Evolutionary conservation across 53 echinoderm and acorn worm genomes (phyloP).

Genomic region (Zoroaster sp.): DNA sequence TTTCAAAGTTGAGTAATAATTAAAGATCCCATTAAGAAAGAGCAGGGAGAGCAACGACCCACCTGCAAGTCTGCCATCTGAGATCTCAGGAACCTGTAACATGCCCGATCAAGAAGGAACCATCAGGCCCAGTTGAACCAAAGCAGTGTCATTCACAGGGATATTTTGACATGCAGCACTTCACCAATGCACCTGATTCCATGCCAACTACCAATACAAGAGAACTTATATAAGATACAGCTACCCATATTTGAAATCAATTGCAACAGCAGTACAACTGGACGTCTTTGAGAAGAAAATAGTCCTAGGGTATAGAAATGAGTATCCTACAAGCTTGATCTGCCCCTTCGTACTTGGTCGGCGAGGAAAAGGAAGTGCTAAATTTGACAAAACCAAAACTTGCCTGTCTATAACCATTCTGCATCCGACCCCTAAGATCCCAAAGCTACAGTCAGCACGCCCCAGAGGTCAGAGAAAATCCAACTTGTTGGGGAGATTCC

Average conservation of each 20-base stretch:
- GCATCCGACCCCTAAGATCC: constrained; percentile 72
- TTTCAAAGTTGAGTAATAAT: constrained; percentile 84
- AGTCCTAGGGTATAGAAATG: constrained; percentile 75
- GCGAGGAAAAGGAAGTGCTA: constrained; percentile 85
- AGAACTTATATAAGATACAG: constrained; percentile 81
- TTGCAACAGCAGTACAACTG: constrained; percentile 72
- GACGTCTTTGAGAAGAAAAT: constrained; percentile 80
- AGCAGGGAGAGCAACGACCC: background rate
- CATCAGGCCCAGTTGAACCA: constrained; percentile 64
- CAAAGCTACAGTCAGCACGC: constrained; percentile 67
- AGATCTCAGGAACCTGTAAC: constrained; percentile 59
- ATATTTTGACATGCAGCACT: constrained; percentile 93
- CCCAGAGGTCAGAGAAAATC: constrained; percentile 37
- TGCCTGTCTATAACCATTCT: constrained; percentile 85
- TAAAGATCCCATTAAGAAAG: constrained; percentile 18
- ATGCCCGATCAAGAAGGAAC: background rate
- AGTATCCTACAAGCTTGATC: constrained; percentile 78
- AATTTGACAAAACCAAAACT: constrained; percentile 93
- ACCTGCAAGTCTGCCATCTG: constrained; percentile 57
- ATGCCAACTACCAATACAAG: constrained; percentile 83
- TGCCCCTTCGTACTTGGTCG: constrained; percentile 77
- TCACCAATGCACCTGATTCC: constrained; percentile 89
- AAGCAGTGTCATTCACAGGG: constrained; percentile 82
- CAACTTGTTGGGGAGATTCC: constrained; percentile 72
- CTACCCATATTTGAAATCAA: constrained; percentile 91